Percentiles rank a stretch among this genome's conserved stretches.
These are phyloP conservation scores for Drosophila suzukii DNA, from an alignment of 1,140 invertebrate species.

Conservation along the genomic window DNA sequence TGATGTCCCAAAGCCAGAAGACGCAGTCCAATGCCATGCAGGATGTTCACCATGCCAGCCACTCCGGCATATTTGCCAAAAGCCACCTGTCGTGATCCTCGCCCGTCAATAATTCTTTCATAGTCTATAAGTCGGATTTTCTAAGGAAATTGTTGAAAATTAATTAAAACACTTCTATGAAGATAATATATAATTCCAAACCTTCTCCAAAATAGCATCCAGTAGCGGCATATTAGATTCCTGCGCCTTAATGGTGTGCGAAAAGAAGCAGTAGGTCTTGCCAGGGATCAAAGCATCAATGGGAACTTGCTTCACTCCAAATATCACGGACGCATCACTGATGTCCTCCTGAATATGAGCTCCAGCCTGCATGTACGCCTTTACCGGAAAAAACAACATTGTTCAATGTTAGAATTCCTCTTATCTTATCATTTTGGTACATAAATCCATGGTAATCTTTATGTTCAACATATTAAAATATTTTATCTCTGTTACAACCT, in stretches of 20 bases:
- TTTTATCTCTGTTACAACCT: not conserved
- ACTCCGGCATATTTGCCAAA: constrained; percentile 99
- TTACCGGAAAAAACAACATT: not conserved
- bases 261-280: constrained; percentile 99
- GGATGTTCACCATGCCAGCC: constrained; percentile 99
- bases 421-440: constrained; percentile 8
- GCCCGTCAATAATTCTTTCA: constrained; percentile 96
- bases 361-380: constrained; percentile 95
- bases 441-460: not conserved
- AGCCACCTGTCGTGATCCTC: constrained; percentile 96
- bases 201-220: constrained; percentile 97
- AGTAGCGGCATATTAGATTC: constrained; percentile 98
- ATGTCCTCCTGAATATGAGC: constrained; percentile 98
- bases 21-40: constrained; percentile 97
- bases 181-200: constrained; percentile 63
- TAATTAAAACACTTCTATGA: not conserved
- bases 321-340: constrained; percentile 96
- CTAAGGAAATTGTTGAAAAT: constrained; percentile 81
- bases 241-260: constrained; percentile 99
- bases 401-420: not conserved
- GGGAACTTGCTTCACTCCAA: constrained; percentile 99
- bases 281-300: constrained; percentile 96
- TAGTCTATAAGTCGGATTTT: constrained; percentile 99
- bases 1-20: constrained; percentile 98
- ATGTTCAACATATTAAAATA: not conserved